Conservation (phyloP, 2,797 vertebrate genomes). For the Sciaenops ocellatus region DNA sequence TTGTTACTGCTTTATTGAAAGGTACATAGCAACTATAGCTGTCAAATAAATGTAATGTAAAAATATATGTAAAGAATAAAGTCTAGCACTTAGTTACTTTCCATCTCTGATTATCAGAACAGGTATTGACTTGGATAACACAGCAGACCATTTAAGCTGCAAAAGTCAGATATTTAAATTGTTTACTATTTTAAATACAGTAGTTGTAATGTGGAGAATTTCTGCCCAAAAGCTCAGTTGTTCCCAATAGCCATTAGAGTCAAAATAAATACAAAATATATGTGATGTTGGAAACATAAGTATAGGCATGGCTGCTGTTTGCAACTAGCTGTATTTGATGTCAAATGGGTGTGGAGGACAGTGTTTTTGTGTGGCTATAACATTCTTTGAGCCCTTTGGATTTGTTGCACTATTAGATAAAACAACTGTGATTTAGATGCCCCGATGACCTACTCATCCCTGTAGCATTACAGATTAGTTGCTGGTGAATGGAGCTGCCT, state of each 20-base stretch:
- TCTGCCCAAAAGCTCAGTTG: background rate
- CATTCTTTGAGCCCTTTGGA: slow-evolving; percentile 6
- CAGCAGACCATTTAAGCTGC: background rate
- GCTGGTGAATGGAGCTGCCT: slow-evolving; percentile 16
- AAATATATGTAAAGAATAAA: too few species aligned
- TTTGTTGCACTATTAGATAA: slow-evolving; percentile 16
- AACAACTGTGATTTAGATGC: slow-evolving; percentile 12
- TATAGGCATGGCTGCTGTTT: background rate
- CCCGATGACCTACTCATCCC: slow-evolving; percentile 10
- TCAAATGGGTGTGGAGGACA: background rate
- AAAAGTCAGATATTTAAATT: background rate
- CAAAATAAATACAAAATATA: background rate
- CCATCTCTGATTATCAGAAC: too few species aligned
- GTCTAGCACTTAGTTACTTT: background rate
- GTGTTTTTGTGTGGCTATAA: slow-evolving; percentile 10
- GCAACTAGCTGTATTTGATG: slow-evolving; percentile 1
- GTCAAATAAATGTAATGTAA: background rate
- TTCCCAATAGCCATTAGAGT: background rate
- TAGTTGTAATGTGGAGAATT: background rate
- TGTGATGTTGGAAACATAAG: background rate
- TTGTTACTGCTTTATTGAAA: background rate
- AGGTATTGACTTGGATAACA: too few species aligned
- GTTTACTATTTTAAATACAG: background rate
- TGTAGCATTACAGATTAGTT: slow-evolving; percentile 8
- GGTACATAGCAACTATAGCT: background rate